A percentile compares a stretch with the other conserved stretches of the same genome.
Evolutionary conservation across 1,140 invertebrate species (phyloP).

Genomic region (Bradynema listronoti): DNA sequence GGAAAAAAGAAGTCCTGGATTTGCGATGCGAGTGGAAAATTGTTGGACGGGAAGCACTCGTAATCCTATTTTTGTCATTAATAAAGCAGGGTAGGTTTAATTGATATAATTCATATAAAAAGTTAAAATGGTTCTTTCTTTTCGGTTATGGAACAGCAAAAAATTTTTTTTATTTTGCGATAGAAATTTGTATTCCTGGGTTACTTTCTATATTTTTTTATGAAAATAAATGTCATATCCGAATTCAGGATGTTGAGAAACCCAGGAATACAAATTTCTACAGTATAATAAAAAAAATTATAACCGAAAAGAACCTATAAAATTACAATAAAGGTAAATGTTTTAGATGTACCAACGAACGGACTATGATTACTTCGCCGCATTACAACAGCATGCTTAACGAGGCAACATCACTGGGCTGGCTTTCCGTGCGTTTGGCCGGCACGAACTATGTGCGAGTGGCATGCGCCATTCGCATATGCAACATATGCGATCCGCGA

Average conservation of each 20-base stretch:
- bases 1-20: too few species aligned
- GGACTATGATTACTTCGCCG: constrained; percentile 36
- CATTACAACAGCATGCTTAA: constrained; percentile 25
- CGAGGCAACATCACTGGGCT: constrained; percentile 34
- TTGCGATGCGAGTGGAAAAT: constrained; percentile 40
- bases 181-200: too few species aligned
- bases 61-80: constrained; percentile 38
- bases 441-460: constrained; percentile 31
- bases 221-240: too few species aligned
- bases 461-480: constrained; percentile 40
- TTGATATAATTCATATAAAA: background rate
- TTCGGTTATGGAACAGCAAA: constrained; percentile 14
- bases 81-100: constrained; percentile 36
- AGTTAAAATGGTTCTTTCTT: constrained; percentile 13
- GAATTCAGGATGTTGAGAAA: too few species aligned
- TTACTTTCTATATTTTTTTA: too few species aligned
- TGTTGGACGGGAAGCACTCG: constrained; percentile 44
- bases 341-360: constrained; percentile 37
- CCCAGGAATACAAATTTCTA: too few species aligned
- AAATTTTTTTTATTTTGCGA: too few species aligned
- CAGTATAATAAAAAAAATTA: background rate
- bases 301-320: background rate
- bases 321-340: too few species aligned
- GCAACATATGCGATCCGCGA: constrained; percentile 32
- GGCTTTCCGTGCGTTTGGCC: constrained; percentile 43